Percentiles rank a stretch among this genome's conserved stretches.
Evolutionary conservation across 2,797 vertebrate species (phyloP).

Genomic region (Perodicticus potto): DNA sequence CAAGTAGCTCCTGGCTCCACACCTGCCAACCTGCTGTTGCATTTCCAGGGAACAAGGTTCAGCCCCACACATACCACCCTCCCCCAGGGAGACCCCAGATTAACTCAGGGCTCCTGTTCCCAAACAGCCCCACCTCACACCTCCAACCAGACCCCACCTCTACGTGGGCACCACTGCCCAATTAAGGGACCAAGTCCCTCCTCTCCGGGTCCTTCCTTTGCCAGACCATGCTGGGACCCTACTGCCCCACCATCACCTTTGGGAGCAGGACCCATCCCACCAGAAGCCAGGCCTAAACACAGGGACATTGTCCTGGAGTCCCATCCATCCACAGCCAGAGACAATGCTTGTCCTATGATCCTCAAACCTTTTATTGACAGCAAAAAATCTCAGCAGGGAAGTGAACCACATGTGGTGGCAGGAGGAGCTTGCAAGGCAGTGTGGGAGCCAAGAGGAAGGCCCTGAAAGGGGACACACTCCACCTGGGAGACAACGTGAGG

Average conservation of each 20-base stretch:
- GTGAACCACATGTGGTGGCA: background rate
- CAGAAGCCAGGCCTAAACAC: background rate
- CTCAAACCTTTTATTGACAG: constrained; percentile 76
- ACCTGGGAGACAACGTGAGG: background rate
- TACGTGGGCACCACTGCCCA: background rate
- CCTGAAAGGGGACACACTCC: constrained; percentile 1
- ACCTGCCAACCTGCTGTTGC: background rate
- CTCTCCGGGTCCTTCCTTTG: background rate
- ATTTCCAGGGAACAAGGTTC: too few relatives aligned
- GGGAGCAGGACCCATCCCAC: too few relatives aligned
- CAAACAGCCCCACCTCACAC: too few relatives aligned
- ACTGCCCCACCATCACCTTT: background rate
- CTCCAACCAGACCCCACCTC: background rate
- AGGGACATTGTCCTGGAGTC: background rate
- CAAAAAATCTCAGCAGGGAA: background rate
- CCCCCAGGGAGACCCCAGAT: background rate
- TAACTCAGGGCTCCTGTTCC: background rate
- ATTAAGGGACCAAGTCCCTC: background rate
- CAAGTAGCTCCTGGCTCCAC: background rate
- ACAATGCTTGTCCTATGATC: background rate
- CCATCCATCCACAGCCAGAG: background rate
- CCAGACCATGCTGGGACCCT: background rate
- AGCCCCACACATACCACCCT: background rate
- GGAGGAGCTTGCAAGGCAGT: background rate
- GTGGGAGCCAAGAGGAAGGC: background rate